Evolutionary conservation across 2,888 invertebrate genomes (phyloP).

Genomic region (Ceratothoa steindachneri): DNA sequence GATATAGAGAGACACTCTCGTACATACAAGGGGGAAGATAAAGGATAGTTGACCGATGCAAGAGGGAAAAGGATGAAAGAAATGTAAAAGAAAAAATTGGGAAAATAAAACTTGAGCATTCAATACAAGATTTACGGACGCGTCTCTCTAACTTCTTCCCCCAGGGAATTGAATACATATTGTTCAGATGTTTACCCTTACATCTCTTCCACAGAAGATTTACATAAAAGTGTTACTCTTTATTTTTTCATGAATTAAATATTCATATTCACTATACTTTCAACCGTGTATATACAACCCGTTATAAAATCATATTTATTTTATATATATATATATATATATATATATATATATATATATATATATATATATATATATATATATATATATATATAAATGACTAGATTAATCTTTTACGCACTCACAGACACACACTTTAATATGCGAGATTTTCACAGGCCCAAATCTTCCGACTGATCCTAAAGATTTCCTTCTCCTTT

Average conservation of each 20-base stretch:
- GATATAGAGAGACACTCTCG: constrained; percentile 3
- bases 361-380: constrained; percentile 8
- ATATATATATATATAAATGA: neutral
- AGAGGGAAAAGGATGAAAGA: constrained; percentile 18
- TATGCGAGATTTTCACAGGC: no score
- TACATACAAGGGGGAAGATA: neutral
- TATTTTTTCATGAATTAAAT: neutral
- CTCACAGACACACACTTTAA: no score
- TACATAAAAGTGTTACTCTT: neutral
- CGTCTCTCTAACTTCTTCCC: constrained; percentile 16
- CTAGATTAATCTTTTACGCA: no score
- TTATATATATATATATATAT: constrained; percentile 4
- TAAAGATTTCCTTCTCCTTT: no score
- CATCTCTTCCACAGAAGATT: neutral
- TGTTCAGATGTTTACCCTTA: neutral
- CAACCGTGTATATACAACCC: neutral
- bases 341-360: constrained; percentile 7
- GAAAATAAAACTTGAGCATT: constrained; percentile 4
- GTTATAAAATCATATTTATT: neutral
- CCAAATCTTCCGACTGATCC: no score
- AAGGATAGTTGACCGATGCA: constrained; percentile 5
- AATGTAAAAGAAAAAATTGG: neutral
- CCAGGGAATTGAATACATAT: neutral
- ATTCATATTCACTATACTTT: neutral
- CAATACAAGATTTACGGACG: constrained; percentile 2